Evolutionary conservation across 2,113 vertebrate species (phyloP).

Genomic region (Carassius gibelio): DNA sequence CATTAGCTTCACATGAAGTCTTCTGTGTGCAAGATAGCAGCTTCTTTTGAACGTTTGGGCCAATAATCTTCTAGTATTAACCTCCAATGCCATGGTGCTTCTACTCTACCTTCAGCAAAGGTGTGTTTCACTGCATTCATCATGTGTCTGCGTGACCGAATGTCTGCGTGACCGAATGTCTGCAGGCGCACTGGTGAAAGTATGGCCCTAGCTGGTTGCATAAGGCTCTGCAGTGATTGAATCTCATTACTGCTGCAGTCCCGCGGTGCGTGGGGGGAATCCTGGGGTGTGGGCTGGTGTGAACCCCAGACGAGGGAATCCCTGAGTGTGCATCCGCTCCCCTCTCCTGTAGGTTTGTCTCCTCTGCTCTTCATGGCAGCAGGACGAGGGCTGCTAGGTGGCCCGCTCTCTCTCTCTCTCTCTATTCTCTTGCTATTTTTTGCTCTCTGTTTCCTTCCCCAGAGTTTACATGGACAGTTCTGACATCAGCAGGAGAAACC

Average conservation of each 20-base stretch:
- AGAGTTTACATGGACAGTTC: slow-evolving; percentile 24
- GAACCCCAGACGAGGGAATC: slow-evolving; percentile 52
- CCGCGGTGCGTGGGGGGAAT: slow-evolving; percentile 29
- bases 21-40: background rate
- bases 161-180: background rate
- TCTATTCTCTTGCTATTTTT: slow-evolving; percentile 58
- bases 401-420: slow-evolving; percentile 39
- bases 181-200: background rate
- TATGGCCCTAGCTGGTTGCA: slow-evolving; percentile 48
- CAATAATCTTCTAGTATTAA: no score
- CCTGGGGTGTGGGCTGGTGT: slow-evolving; percentile 45
- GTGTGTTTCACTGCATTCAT: background rate
- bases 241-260: slow-evolving; percentile 58
- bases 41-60: background rate
- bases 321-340: slow-evolving; percentile 58
- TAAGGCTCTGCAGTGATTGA: slow-evolving; percentile 60
- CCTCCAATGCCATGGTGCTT: no score
- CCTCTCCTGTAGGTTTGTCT: slow-evolving; percentile 60
- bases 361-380: slow-evolving; percentile 61
- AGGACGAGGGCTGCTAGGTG: background rate
- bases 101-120: no score
- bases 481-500: slow-evolving; percentile 56
- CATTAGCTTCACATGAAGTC: background rate
- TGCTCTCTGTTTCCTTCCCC: slow-evolving; percentile 48
- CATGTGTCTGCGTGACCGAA: background rate